Base-by-base conservation (phyloP, 2,113 vertebrate species). In the Hystrix cristata region DNA sequence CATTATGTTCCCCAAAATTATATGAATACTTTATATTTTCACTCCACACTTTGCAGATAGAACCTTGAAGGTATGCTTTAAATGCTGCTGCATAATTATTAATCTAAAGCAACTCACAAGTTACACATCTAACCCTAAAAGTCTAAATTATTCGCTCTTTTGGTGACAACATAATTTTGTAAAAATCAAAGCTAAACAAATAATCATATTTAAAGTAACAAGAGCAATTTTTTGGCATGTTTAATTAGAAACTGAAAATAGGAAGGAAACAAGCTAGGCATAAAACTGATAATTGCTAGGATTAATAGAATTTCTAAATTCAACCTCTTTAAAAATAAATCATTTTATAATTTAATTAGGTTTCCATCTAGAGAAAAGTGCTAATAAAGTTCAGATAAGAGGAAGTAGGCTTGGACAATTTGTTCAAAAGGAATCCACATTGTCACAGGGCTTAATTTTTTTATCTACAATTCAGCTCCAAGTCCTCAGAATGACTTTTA, bases 311-410 rank as follows among this genome's bases (percentile, higher is more conserved):
- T 97, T 98, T 95, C 95, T 93, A 95, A 98, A 95, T 97, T 97
- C 76, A 65, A 89, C 86, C 92, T 97, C 93, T 95, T 98, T 97
- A 97, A 95, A 98, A 98, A 98, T 96, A 38, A 97, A 97, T 97
- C 91, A 14, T 69, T 98, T 85, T 9, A 86, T 98, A 98, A 98
- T 98, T 98, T 98, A 98, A 98, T 99, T 99, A 98, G 96, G 91
- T 97, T 98, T 94, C 92, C 87, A 88, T 64, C 0, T 84, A 88
- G 55, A 72, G 78, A 64, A 97, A 97, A 71, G 91, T 94, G 3
- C 81, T 92, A 97, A 97, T 93, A 97, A 97, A 94, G 89, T 95
- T 95, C 82, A 97, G 94, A 98, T 97, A 98, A 97, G 82, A 97
- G 78, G 95, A 95, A 96, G 65, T 0, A 21, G 79, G 81, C 38